Percentiles rank a stretch among this genome's conserved stretches.
Conservation (phyloP, 2,797 vertebrate species). For the Gadopsis marmoratus region DNA sequence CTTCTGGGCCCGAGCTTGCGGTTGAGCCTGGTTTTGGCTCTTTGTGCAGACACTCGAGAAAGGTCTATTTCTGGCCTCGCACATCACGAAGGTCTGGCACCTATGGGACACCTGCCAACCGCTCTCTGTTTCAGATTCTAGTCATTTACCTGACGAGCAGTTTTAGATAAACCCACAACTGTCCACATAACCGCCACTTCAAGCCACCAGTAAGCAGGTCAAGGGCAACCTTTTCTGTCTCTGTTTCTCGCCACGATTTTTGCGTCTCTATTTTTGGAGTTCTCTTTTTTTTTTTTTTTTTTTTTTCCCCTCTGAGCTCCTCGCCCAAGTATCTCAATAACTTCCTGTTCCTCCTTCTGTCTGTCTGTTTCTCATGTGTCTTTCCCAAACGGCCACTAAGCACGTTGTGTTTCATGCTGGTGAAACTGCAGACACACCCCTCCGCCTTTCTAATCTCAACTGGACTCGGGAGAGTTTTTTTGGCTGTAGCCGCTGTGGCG, state of each 20-base stretch:
- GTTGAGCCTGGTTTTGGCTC: slow-evolving; percentile 43
- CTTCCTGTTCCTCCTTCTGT: neutral
- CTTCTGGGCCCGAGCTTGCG: slow-evolving; percentile 10
- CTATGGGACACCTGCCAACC: slow-evolving; percentile 42
- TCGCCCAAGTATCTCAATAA: slow-evolving; percentile 12
- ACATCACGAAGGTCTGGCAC: slow-evolving; percentile 55
- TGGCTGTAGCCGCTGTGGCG: slow-evolving; percentile 8
- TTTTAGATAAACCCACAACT: neutral
- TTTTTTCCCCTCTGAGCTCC: neutral
- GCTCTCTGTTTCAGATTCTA: slow-evolving; percentile 37
- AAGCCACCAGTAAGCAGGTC: neutral
- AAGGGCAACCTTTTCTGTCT: neutral
- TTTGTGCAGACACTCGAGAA: slow-evolving; percentile 51
- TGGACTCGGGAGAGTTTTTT: neutral
- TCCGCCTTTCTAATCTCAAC: neutral
- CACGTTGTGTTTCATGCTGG: neutral
- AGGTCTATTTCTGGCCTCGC: slow-evolving; percentile 55
- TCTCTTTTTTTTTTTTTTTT: slow-evolving; percentile 7
- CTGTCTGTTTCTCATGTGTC: neutral
- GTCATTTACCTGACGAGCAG: slow-evolving; percentile 27
- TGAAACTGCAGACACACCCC: neutral
- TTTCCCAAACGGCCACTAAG: neutral
- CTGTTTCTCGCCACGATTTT: slow-evolving; percentile 5
- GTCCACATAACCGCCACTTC: neutral
- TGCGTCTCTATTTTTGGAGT: slow-evolving; percentile 24